phyloP scores from a whole-genome alignment of 2,888 invertebrate genomes.

The Onthophagus sagittarius region DNA sequence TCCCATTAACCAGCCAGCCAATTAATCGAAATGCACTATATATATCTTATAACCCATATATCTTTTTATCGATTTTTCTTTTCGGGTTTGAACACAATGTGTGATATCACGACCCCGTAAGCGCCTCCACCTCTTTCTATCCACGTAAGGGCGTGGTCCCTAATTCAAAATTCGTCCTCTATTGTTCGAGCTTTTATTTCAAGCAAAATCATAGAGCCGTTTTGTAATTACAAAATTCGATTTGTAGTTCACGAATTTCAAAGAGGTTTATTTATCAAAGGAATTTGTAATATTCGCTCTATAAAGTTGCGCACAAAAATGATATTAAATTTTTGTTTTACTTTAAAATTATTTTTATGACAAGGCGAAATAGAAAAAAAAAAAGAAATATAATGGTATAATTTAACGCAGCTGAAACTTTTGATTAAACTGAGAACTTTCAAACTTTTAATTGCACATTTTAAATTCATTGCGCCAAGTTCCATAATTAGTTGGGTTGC shows the following conservation, averaged over 20 bases:
- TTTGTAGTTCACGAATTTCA: no score
- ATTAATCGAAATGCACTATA: no score
- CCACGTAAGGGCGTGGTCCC: neutral
- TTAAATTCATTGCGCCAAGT: neutral
- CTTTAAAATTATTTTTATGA: neutral
- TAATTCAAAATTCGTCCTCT: neutral
- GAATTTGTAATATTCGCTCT: no score
- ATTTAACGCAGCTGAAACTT: neutral
- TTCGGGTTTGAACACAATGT: neutral
- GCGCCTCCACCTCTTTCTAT: neutral
- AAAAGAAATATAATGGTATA: neutral
- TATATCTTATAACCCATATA: neutral
- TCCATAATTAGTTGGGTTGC: neutral
- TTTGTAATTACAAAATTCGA: no score
- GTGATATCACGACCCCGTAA: neutral
- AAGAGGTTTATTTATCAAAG: no score
- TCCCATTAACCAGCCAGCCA: no score
- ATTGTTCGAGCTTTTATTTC: neutral
- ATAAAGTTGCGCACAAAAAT: no score
- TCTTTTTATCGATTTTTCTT: neutral
- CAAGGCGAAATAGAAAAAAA: neutral
- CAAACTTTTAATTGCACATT: neutral
- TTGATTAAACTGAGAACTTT: neutral
- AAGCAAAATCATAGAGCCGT: neutral
- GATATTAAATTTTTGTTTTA: neutral